Base-by-base conservation (phyloP, 2,888 invertebrate species). In the Lutraria lutraria region DNA sequence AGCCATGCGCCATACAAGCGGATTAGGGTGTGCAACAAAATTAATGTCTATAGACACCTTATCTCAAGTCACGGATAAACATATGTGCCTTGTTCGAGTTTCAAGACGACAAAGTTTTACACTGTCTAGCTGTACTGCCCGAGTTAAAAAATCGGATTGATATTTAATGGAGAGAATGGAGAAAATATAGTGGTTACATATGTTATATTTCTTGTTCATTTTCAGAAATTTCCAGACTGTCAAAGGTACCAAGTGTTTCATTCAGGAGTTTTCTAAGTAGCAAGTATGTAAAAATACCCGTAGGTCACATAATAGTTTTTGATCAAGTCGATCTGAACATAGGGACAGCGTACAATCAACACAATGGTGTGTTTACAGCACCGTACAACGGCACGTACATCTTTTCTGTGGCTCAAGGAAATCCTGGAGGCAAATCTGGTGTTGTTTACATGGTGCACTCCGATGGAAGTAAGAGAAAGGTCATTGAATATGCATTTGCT, bases 311-410 rank as follows among this genome's bases (percentile, higher is more conserved):
- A 12, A 60, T 85, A 21, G 29, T 56, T n/a, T 85, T 85, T n/a
- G 85, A 80, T n/a, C 31, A 56, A 21, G 81, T 81, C n/a, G 81
- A 31, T 29, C n/a, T 82, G 1, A 85, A 85, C 34, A 31, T 80
- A 31, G 85, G 85, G 19, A 80, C 79, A n/a, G 85, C 85, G 0
- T 85, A 85, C 60, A 34, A 72, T 25, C n/a, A 54, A 8, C 31
- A 19, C 25, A 34, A 53, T 34, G 85, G 85, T n/a, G 15, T 80
- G 13, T 85, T 85, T 29, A 85, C 85, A 10, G 79, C 85, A 34
- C 85, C 79, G 52, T 53, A 29, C 43, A 86, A 86, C 29, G 86
- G 86, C 19, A 86, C 86, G 0, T 86, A 86, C 76, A 15, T 82
- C 0, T 86, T 86, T 31, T 82, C 68, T 8, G 72, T 86, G 81